These are phyloP conservation scores for Carcharodon carcharias DNA, from an alignment of 2,797 vertebrate species.

Conservation along the genomic window DNA sequence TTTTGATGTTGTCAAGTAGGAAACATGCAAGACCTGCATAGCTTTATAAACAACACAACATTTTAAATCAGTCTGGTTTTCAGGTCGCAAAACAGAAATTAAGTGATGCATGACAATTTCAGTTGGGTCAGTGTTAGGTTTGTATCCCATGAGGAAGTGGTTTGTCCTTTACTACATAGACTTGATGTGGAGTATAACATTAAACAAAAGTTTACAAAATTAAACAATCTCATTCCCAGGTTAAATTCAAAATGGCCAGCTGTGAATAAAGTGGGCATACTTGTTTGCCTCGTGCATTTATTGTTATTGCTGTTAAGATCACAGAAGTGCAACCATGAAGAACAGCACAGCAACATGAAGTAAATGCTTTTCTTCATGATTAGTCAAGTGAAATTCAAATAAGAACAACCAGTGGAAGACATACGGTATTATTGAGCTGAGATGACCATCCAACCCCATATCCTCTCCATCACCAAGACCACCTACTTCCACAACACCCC, in stretches of 20 bases:
- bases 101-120: conserved; percentile 3
- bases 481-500: neutral
- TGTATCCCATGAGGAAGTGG: neutral
- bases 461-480: neutral
- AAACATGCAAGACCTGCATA: neutral
- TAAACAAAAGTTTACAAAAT: neutral
- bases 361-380: conserved; percentile 12
- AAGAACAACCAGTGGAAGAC: neutral
- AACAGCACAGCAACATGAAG: neutral
- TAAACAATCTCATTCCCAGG: neutral
- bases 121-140: neutral
- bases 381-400: neutral
- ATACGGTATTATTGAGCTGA: neutral
- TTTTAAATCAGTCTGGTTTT: neutral
- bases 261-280: neutral
- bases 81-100: neutral
- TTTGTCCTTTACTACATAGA: too few relatives aligned
- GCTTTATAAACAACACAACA: neutral
- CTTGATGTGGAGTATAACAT: neutral
- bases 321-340: neutral
- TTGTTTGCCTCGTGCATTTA: neutral
- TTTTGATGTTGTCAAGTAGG: neutral
- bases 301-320: neutral
- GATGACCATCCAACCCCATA: too few relatives aligned
- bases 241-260: neutral